phyloP scores from a whole-genome alignment of 2,888 invertebrate species.

The Allophyes oxyacanthae region DNA sequence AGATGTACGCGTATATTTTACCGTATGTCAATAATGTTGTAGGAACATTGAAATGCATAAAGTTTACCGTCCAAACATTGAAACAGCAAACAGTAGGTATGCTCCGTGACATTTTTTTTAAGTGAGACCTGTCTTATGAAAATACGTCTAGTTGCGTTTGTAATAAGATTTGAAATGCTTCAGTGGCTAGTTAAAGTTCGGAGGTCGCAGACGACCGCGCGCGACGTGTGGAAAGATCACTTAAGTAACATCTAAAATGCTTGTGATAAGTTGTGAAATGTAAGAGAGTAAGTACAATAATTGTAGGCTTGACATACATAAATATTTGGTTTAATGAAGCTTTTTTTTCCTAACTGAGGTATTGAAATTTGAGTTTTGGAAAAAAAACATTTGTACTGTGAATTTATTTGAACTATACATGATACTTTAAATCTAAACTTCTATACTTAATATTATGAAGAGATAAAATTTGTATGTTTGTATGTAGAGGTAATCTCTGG shows the following conservation, averaged over 20 bases:
- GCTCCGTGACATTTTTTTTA: slow-evolving; percentile 48
- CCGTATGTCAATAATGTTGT: slow-evolving; percentile 19
- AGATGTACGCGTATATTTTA: slow-evolving; percentile 30
- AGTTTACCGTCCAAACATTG: slow-evolving; percentile 41
- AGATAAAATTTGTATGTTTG: too few relatives aligned
- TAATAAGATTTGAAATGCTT: slow-evolving; percentile 34
- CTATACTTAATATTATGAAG: too few relatives aligned
- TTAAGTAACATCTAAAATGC: slow-evolving; percentile 46
- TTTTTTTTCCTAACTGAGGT: too few relatives aligned
- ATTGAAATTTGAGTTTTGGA: too few relatives aligned
- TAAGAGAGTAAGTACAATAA: slow-evolving; percentile 15
- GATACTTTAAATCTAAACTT: too few relatives aligned
- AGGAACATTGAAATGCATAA: slow-evolving; percentile 27
- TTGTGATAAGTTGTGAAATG: slow-evolving; percentile 38
- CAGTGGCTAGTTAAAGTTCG: slow-evolving; percentile 44
- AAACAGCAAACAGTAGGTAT: slow-evolving; percentile 10
- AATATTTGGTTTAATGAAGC: slow-evolving; percentile 8
- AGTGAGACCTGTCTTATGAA: slow-evolving; percentile 15
- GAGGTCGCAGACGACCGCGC: slow-evolving; percentile 44
- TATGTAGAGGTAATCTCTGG: too few relatives aligned
- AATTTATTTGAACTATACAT: too few relatives aligned
- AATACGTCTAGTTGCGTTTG: slow-evolving; percentile 18
- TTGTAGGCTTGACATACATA: slow-evolving; percentile 12
- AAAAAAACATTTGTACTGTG: too few relatives aligned
- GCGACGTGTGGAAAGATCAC: slow-evolving; percentile 45